Percentiles rank a stretch among this genome's conserved stretches.
Conservation (phyloP, 1,140 invertebrate genomes). For the Formica exsecta region DNA sequence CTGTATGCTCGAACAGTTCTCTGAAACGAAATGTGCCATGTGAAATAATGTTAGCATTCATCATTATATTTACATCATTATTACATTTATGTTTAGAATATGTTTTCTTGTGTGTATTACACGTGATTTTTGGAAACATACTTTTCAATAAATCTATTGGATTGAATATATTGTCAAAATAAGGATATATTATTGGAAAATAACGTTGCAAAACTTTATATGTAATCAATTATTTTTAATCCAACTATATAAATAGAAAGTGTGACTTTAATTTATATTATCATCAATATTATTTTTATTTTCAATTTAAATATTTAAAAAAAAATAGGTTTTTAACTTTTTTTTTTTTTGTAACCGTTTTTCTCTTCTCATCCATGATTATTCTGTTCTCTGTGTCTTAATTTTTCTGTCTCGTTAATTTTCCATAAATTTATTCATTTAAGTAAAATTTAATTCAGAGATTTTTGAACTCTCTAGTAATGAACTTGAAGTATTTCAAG, state of each 20-base stretch:
- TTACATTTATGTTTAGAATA: neutral
- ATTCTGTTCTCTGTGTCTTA: neutral
- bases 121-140: neutral
- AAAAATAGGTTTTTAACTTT: neutral
- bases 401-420: neutral
- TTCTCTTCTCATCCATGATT: neutral
- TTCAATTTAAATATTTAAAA: neutral
- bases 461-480: neutral
- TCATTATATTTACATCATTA: neutral
- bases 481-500: neutral
- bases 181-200: neutral
- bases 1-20: slow-evolving; percentile 90
- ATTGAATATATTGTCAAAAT: neutral
- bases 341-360: neutral
- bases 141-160: neutral
- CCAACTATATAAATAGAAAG: neutral
- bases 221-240: neutral
- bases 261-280: neutral
- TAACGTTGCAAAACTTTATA: neutral
- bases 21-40: slow-evolving; percentile 83
- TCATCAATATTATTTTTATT: neutral
- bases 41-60: slow-evolving; percentile 3
- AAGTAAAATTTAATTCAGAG: neutral
- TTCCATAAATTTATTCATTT: neutral
- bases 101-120: neutral